Percentiles rank a stretch among this genome's conserved stretches.
phyloP scores from a whole-genome alignment of 2,888 invertebrate species.

The Falcaria lacertinaria region DNA sequence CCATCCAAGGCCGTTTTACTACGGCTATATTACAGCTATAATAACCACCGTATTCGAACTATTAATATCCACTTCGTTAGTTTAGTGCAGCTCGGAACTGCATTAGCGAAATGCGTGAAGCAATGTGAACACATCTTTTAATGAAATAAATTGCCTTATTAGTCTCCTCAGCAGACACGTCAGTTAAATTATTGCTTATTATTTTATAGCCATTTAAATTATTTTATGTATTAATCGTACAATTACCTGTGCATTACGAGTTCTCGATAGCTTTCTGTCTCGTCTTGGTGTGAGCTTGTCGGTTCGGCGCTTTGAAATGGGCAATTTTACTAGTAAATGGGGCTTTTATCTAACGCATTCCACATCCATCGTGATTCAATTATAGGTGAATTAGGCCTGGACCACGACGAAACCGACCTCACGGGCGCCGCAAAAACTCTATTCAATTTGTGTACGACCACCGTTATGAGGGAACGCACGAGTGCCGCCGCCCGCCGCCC shows the following conservation, averaged over 20 bases:
- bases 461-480: constrained; percentile 70
- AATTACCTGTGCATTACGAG: not conserved
- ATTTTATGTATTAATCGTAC: not conserved
- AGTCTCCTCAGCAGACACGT: not conserved
- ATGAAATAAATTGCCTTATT: not conserved
- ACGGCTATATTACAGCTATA: constrained; percentile 30
- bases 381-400: constrained; percentile 55
- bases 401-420: constrained; percentile 46
- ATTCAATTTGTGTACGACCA: constrained; percentile 63
- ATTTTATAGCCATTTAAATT: not conserved
- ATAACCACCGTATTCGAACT: constrained; percentile 14
- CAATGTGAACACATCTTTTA: not conserved
- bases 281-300: not conserved
- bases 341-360: constrained; percentile 24
- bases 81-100: not conserved
- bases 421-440: constrained; percentile 52
- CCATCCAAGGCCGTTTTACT: constrained; percentile 69
- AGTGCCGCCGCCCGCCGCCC: constrained; percentile 32
- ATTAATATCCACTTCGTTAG: constrained; percentile 1
- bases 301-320: constrained; percentile 11
- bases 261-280: not conserved
- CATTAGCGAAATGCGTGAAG: not conserved
- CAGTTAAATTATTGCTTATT: not conserved
- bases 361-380: constrained; percentile 52
- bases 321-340: constrained; percentile 5